phyloP scores from a whole-genome alignment of 2,113 vertebrate species.

The Xiphophorus hellerii region DNA sequence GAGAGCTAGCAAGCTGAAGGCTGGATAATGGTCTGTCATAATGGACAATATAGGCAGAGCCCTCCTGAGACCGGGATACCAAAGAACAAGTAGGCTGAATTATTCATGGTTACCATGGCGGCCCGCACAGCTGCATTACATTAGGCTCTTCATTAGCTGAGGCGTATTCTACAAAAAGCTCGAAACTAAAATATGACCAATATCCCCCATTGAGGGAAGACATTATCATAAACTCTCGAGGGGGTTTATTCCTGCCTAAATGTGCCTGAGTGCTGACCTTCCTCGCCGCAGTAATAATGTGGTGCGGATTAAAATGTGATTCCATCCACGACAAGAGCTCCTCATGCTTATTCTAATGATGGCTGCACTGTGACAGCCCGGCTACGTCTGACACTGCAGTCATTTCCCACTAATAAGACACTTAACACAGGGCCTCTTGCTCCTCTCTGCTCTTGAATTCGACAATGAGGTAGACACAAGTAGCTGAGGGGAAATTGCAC shows the following conservation, averaged over 20 bases:
- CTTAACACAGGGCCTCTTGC: conserved; percentile 76
- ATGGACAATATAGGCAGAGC: conserved; percentile 91
- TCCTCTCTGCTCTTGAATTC: conserved; percentile 60
- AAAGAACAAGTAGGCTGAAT: conserved; percentile 90
- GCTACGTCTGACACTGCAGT: conserved; percentile 66
- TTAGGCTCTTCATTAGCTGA: conserved; percentile 90
- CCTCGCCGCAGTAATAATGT: conserved; percentile 78
- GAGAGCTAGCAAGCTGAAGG: conserved; percentile 92
- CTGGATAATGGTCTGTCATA: conserved; percentile 97
- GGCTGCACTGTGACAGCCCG: conserved; percentile 74
- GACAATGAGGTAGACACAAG: conserved; percentile 67
- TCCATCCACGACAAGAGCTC: conserved; percentile 79
- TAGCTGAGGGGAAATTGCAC: conserved; percentile 68
- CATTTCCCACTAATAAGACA: conserved; percentile 83
- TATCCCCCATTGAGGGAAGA: conserved; percentile 82
- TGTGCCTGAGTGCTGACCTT: conserved; percentile 82
- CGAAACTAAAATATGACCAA: conserved; percentile 84
- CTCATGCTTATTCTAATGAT: conserved; percentile 80
- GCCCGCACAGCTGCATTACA: conserved; percentile 87
- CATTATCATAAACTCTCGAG: conserved; percentile 82
- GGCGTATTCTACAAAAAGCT: conserved; percentile 81
- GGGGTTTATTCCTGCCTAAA: conserved; percentile 83
- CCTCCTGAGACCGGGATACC: conserved; percentile 87
- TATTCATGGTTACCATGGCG: conserved; percentile 90
- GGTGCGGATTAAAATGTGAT: conserved; percentile 81